phyloP scores from a whole-genome alignment of 2,797 vertebrate genomes.

The Heliangelus exortis region DNA sequence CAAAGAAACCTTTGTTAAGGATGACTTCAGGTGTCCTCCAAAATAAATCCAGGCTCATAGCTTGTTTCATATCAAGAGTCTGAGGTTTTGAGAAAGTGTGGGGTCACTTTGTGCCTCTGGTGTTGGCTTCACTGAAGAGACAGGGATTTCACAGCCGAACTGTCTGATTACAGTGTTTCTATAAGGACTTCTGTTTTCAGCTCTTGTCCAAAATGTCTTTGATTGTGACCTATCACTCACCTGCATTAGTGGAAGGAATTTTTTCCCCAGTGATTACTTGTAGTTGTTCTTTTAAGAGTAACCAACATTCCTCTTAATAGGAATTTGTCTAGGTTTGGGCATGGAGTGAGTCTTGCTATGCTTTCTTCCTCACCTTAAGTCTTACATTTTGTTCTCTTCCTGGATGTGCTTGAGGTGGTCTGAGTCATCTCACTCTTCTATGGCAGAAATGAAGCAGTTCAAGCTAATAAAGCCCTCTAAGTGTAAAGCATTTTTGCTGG shows the following conservation, averaged over 20 bases:
- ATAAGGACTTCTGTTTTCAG: background rate
- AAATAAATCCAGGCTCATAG: background rate
- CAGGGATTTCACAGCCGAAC: accelerated
- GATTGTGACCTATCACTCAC: background rate
- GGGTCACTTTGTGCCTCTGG: accelerated
- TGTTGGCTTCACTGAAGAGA: background rate
- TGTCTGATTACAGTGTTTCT: accelerated
- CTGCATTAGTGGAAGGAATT: background rate
- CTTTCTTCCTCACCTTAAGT: background rate
- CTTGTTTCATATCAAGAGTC: background rate
- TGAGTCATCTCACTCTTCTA: background rate
- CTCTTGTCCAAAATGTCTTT: background rate
- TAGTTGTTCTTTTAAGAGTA: background rate
- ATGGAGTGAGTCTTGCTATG: background rate
- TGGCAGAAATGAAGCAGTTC: background rate
- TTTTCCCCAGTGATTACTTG: background rate
- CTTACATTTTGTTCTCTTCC: background rate
- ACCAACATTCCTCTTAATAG: background rate
- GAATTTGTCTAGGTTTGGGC: background rate
- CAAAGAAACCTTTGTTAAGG: background rate
- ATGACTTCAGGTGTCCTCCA: background rate
- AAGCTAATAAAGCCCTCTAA: background rate
- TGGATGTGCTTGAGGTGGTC: background rate
- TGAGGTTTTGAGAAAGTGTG: background rate
- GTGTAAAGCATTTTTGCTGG: background rate